A percentile compares a stretch with the other conserved stretches of the same genome.
Evolutionary conservation across 2,113 vertebrate genomes (phyloP).

Genomic region (Seriola quinqueradiata): DNA sequence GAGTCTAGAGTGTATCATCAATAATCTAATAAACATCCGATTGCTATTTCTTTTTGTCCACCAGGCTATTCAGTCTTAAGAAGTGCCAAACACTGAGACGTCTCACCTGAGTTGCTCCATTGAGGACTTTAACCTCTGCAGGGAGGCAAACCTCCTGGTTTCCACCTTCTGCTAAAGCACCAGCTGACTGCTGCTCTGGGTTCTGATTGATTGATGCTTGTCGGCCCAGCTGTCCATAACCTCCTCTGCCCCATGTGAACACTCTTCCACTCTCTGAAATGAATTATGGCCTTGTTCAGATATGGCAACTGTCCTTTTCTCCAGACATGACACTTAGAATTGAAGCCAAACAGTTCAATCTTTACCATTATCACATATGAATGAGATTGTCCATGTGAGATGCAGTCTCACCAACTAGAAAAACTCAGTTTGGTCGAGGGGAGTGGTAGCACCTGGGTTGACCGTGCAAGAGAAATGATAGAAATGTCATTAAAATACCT

Average conservation of each 20-base stretch:
- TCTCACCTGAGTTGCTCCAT: constrained; percentile 89
- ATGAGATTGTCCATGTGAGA: no score
- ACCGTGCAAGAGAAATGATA: no score
- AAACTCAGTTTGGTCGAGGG: no score
- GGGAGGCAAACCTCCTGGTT: constrained; percentile 69
- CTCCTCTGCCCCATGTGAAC: constrained; percentile 92
- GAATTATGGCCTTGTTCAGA: constrained; percentile 10
- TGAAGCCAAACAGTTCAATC: no score
- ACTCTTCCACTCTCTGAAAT: constrained; percentile 90
- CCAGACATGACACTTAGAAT: no score
- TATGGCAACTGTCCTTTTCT: not conserved
- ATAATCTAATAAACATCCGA: not conserved
- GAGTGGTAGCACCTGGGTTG: no score
- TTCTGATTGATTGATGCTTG: constrained; percentile 20
- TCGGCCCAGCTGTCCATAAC: constrained; percentile 93
- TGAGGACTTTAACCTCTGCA: constrained; percentile 81
- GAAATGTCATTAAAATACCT: no score
- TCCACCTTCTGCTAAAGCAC: constrained; percentile 13
- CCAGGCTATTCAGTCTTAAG: not conserved
- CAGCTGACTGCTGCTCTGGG: constrained; percentile 42
- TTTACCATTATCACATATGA: no score
- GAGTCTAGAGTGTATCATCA: not conserved
- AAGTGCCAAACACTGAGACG: constrained; percentile 1
- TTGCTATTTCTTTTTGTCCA: not conserved
- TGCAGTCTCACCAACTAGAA: no score